phyloP scores from a whole-genome alignment of 2,113 vertebrate genomes.

The Rhadina sibilatrix region DNA sequence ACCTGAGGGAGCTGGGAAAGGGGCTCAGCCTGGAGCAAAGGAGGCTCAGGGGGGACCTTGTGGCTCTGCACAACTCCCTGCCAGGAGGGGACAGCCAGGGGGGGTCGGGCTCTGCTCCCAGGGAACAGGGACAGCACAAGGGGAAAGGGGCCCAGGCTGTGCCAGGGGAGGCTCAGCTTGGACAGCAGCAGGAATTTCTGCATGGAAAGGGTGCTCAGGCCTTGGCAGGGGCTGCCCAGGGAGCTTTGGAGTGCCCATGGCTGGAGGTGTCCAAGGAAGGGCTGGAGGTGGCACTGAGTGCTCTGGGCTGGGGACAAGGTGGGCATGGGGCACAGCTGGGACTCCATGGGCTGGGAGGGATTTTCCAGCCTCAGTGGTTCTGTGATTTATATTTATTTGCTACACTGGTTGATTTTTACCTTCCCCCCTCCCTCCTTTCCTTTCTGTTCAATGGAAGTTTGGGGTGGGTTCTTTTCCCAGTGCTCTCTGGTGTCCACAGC shows the following conservation, averaged over 20 bases:
- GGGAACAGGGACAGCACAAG: too few relatives aligned
- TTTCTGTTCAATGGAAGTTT: not conserved
- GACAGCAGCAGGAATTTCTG: too few relatives aligned
- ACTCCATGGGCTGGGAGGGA: not conserved
- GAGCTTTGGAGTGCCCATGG: not conserved
- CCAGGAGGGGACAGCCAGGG: not conserved
- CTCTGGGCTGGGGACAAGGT: not conserved
- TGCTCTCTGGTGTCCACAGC: not conserved
- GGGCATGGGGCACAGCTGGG: not conserved
- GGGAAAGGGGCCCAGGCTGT: too few relatives aligned
- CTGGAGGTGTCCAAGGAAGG: not conserved
- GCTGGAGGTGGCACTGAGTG: not conserved
- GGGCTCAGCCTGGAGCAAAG: not conserved
- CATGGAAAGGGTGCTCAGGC: too few relatives aligned
- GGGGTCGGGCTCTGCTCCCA: not conserved
- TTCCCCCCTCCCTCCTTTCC: rapidly evolving
- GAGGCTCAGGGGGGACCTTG: not conserved
- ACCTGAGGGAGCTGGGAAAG: not conserved
- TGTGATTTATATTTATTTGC: not conserved
- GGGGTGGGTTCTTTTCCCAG: not conserved
- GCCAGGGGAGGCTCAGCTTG: too few relatives aligned
- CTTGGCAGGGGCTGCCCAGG: not conserved
- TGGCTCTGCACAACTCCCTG: not conserved
- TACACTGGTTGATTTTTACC: not conserved
- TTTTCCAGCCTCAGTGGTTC: not conserved